phyloP scores from a whole-genome alignment of 2,797 vertebrate species.

The Nyctibius grandis region DNA sequence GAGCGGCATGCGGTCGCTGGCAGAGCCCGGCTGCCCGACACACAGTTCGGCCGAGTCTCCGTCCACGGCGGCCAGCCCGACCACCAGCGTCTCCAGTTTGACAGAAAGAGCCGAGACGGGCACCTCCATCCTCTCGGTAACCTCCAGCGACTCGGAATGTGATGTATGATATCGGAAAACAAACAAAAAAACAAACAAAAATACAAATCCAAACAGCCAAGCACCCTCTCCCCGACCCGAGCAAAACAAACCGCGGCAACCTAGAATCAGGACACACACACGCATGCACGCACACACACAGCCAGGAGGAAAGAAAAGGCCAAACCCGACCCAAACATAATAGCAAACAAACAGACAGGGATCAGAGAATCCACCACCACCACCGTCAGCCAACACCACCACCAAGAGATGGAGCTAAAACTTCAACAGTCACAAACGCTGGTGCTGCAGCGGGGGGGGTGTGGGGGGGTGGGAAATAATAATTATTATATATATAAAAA shows the following conservation, averaged over 20 bases:
- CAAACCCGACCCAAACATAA: slow-evolving; percentile 61
- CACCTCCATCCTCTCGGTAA: slow-evolving; percentile 98
- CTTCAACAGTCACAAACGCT: slow-evolving; percentile 76
- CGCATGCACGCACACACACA: slow-evolving; percentile 47
- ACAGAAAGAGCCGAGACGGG: slow-evolving; percentile 95
- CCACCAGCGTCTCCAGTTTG: slow-evolving; percentile 97
- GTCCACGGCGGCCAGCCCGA: slow-evolving; percentile 95
- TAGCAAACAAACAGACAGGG: slow-evolving; percentile 63
- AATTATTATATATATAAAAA: slow-evolving; percentile 71
- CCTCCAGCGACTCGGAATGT: slow-evolving; percentile 99
- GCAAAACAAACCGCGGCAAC: slow-evolving; percentile 44
- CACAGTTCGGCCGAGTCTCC: slow-evolving; percentile 98
- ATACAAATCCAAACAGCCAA: slow-evolving; percentile 10
- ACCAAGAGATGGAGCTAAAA: slow-evolving; percentile 82
- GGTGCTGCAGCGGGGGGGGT: slow-evolving; percentile 74
- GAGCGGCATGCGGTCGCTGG: slow-evolving; percentile 95
- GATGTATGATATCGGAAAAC: slow-evolving; percentile 95
- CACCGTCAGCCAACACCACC: slow-evolving; percentile 62
- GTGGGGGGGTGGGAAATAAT: slow-evolving; percentile 57
- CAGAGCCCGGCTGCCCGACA: slow-evolving; percentile 94
- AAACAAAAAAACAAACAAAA: slow-evolving; percentile 79
- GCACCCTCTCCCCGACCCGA: slow-evolving; percentile 11
- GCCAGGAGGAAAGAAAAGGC: slow-evolving; percentile 39
- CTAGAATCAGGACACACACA: slow-evolving; percentile 66
- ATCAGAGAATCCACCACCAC: slow-evolving; percentile 53